These are phyloP conservation scores for Autographa pulchrina DNA, from an alignment of 2,888 invertebrate species.

Conservation along the genomic window DNA sequence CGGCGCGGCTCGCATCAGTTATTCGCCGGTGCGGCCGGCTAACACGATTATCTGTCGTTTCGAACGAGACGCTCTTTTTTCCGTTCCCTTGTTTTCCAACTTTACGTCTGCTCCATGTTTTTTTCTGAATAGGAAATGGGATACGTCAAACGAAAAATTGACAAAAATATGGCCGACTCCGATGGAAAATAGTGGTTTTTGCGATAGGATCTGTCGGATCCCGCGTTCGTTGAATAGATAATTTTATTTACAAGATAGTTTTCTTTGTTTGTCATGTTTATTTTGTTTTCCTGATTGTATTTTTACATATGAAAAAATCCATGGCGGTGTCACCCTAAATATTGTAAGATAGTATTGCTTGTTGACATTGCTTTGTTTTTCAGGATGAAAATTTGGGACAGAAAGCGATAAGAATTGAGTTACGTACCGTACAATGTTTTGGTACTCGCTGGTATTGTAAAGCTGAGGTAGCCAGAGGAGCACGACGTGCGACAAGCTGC, in stretches of 20 bases:
- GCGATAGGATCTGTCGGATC: constrained; percentile 83
- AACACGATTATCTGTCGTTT: constrained; percentile 89
- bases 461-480: constrained; percentile 35
- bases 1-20: constrained; percentile 79
- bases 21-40: constrained; percentile 85
- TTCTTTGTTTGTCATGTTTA: constrained; percentile 75
- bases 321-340: constrained; percentile 34
- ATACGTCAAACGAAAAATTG: constrained; percentile 89
- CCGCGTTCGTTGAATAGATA: constrained; percentile 71
- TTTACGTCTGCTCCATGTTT: constrained; percentile 87
- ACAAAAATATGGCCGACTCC: constrained; percentile 86
- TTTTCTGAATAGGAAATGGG: constrained; percentile 88
- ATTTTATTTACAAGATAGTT: constrained; percentile 81
- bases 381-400: constrained; percentile 49
- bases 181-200: constrained; percentile 87
- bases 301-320: constrained; percentile 34
- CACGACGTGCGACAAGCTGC: constrained; percentile 49
- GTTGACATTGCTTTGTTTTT: constrained; percentile 42
- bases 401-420: constrained; percentile 42
- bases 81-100: constrained; percentile 88
- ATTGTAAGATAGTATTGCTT: constrained; percentile 1
- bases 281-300: constrained; percentile 54
- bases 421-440: constrained; percentile 9
- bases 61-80: constrained; percentile 87
- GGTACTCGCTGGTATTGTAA: constrained; percentile 32